Percentiles rank a stretch among this genome's conserved stretches.
Evolutionary conservation across 2,113 vertebrate species (phyloP).

Genomic region (Coregonus clupeaformis): DNA sequence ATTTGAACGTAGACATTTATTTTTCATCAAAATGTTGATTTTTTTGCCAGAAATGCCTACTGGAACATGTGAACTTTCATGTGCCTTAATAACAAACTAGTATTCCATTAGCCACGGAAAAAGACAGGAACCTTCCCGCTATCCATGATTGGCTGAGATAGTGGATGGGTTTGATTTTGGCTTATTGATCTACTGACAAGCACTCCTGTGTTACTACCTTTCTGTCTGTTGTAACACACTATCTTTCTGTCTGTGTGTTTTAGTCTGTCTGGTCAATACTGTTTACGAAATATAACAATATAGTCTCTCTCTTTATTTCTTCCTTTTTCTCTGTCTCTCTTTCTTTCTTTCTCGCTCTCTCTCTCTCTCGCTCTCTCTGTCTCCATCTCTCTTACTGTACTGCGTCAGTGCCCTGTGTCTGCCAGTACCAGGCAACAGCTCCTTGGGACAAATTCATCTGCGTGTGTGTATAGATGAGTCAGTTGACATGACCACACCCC

Average conservation of each 20-base stretch:
- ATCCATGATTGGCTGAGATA: too few relatives aligned
- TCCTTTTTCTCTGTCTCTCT: not conserved
- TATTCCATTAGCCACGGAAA: too few relatives aligned
- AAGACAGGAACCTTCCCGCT: too few relatives aligned
- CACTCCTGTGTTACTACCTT: not conserved
- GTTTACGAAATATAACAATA: too few relatives aligned
- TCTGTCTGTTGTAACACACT: not conserved
- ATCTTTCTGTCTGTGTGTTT: not conserved
- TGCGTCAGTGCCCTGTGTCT: slow-evolving; percentile 33
- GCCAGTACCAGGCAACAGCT: slow-evolving; percentile 25
- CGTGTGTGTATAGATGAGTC: not conserved
- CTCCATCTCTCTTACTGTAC: slow-evolving; percentile 28
- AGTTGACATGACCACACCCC: too few relatives aligned
- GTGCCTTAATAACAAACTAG: too few relatives aligned
- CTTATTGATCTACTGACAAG: not conserved
- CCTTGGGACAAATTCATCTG: slow-evolving; percentile 33
- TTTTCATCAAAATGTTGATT: too few relatives aligned
- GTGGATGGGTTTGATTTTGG: too few relatives aligned
- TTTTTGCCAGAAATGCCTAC: too few relatives aligned
- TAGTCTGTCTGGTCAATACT: not conserved
- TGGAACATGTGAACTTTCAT: too few relatives aligned
- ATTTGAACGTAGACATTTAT: too few relatives aligned
- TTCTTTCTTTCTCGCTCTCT: slow-evolving; percentile 18
- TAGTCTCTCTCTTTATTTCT: too few relatives aligned
- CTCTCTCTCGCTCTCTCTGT: slow-evolving; percentile 16